Evolutionary conservation across 1,140 invertebrate species (phyloP), one percentile per base, ranked within the genome.

Genomic region (Drosophila persimilis): DNA sequence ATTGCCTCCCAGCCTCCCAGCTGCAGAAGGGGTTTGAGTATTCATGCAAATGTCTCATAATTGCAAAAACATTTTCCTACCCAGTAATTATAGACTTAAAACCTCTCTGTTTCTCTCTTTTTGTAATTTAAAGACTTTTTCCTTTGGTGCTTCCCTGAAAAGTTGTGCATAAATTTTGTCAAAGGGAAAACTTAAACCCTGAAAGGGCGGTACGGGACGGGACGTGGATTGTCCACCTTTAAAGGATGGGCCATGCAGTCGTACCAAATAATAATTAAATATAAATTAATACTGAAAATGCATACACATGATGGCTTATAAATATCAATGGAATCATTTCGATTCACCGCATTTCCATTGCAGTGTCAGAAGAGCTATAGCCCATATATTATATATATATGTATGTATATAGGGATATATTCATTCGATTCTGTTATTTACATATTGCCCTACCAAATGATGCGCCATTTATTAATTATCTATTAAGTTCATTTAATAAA

Each of bases 401-500:
- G 24, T 5, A 24, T 26, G 24, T 26, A 26, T 5, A 26, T 26
- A 26, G 4, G 3, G 4, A 26, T 0, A 26, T 26, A 26, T 26
- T 0, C 4, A 26, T 20, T 20, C 31, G 8, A 9, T 31, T 9
- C 8, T 31, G 7, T 73, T 61, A 44, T 60, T 24, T 39, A 53
- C 26, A n/a, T 47, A 44, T 20, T 7, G 2, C n/a, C 17, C n/a
- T 54, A 11, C 9, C 9, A 65, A 67, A 70, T 76, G 73, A 81
- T 88, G 73, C 81, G 70, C 81, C 69, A 81, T 75, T 86, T 88
- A 78, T 86, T 86, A 86, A 86, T 88, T 86, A 88, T 84, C 77
- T 69, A 85, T 81, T 55, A 81, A 81, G 77, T 46, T 62, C 52
- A 71, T 85, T 86, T 86, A 77, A 84, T 85, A 80, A 85, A 80